phyloP scores from a whole-genome alignment of 2,797 vertebrate genomes.

The Micropoecilia bifurca region DNA sequence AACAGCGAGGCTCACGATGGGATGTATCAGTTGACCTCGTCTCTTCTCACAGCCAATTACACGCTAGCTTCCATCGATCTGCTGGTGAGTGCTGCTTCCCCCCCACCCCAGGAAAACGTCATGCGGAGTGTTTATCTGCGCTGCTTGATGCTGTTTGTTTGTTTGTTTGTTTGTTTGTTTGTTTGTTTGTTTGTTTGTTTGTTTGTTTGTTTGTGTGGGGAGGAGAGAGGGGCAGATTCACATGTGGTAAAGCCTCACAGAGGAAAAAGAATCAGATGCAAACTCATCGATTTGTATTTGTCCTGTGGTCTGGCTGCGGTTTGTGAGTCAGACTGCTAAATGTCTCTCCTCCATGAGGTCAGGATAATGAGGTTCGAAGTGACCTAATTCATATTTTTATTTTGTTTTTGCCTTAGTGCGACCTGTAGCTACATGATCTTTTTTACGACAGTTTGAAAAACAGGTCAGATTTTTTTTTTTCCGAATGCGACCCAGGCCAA shows the following conservation, averaged over 20 bases:
- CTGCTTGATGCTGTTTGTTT: slow-evolving; percentile 10
- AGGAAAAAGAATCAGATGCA: slow-evolving; percentile 40
- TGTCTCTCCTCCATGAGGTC: background rate
- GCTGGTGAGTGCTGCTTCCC: slow-evolving; percentile 85
- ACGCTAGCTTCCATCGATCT: slow-evolving; percentile 90
- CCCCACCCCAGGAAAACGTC: slow-evolving; percentile 51
- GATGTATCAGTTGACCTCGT: slow-evolving; percentile 94
- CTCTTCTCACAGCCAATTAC: slow-evolving; percentile 93
- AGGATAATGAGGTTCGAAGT: background rate
- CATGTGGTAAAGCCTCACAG: slow-evolving; percentile 39
- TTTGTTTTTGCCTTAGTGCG: no score
- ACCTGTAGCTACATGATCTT: no score
- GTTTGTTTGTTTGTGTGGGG: background rate
- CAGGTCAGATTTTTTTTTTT: no score
- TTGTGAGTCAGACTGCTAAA: slow-evolving; percentile 55
- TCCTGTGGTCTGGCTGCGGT: slow-evolving; percentile 53
- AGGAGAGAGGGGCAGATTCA: slow-evolving; percentile 11
- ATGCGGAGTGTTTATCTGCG: slow-evolving; percentile 47
- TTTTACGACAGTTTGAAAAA: no score
- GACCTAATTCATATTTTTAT: no score
- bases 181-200: no score
- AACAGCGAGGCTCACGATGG: slow-evolving; percentile 96
- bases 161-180: slow-evolving; percentile 19
- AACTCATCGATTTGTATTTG: slow-evolving; percentile 66
- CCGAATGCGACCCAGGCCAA: no score